phyloP scores from a whole-genome alignment of 2,888 invertebrate genomes.

The Philonicus albiceps region DNA sequence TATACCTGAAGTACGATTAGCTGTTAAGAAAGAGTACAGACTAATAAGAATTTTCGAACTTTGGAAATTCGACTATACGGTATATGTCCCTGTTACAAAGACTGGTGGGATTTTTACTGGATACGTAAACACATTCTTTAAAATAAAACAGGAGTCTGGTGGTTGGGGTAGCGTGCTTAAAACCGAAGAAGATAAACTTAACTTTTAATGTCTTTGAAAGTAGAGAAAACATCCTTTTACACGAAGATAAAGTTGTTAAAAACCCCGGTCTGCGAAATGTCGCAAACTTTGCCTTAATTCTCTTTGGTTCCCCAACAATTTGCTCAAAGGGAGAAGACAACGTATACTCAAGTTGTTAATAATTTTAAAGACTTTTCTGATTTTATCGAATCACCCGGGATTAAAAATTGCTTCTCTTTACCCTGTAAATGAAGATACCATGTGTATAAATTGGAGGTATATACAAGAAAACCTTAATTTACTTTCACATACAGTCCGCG shows the following conservation, averaged over 20 bases:
- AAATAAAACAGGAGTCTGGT: constrained; percentile 32
- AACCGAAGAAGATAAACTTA: background rate
- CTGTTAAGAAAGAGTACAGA: constrained; percentile 3
- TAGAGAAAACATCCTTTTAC: background rate
- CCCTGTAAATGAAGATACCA: background rate
- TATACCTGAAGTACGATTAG: background rate
- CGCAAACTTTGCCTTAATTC: background rate
- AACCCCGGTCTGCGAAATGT: background rate
- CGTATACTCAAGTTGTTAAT: background rate
- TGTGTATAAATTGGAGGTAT: background rate
- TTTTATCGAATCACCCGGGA: background rate
- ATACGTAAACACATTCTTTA: constrained; percentile 36
- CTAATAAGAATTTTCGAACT: constrained; percentile 11
- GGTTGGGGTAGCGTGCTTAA: background rate
- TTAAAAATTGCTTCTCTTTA: background rate
- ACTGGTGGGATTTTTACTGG: constrained; percentile 32
- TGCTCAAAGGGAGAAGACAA: background rate
- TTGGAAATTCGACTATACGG: constrained; percentile 3
- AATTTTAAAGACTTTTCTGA: background rate
- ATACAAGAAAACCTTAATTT: background rate
- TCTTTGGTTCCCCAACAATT: background rate
- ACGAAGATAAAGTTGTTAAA: background rate
- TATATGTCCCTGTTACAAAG: constrained; percentile 9
- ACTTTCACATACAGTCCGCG: no score
- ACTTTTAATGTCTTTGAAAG: background rate